Conservation (phyloP, 1,140 invertebrate species). For the Heliconius nattereri region DNA sequence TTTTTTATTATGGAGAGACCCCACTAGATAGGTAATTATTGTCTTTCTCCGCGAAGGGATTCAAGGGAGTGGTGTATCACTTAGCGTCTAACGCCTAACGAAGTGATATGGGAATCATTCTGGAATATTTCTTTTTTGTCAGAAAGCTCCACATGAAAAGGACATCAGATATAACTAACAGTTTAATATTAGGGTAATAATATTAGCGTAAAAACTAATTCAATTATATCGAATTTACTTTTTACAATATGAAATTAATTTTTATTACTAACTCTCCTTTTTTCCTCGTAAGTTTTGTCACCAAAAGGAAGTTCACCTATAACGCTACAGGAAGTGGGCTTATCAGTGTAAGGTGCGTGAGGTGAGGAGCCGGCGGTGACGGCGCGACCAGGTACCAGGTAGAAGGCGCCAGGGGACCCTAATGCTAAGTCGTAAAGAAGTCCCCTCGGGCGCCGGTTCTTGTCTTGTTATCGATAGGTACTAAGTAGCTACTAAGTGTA, state of each 20-base stretch:
- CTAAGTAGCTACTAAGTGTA: conserved; percentile 4
- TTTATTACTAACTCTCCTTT: not conserved
- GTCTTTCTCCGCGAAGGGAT: too few species aligned
- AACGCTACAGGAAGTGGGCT: not conserved
- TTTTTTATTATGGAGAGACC: too few species aligned
- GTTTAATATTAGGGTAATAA: too few species aligned
- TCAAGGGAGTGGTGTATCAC: too few species aligned
- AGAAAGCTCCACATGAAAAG: too few species aligned
- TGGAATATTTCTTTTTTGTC: too few species aligned
- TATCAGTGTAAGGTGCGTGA: conserved; percentile 4
- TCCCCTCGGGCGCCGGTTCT: conserved; percentile 26
- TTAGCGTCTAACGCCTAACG: too few species aligned
- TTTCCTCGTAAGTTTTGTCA: not conserved
- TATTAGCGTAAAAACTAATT: too few species aligned
- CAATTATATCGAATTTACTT: not conserved
- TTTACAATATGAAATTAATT: not conserved
- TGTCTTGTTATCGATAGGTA: conserved; percentile 15
- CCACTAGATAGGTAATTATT: too few species aligned
- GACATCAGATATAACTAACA: too few species aligned
- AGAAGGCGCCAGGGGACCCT: not conserved
- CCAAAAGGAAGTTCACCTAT: not conserved
- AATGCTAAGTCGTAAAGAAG: conserved; percentile 20
- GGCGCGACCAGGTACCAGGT: conserved; percentile 11
- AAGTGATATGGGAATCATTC: too few species aligned
- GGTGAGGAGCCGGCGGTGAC: not conserved